These are phyloP conservation scores for Drosophila greeni DNA, from an alignment of 2,888 invertebrate genomes.

Conservation along the genomic window DNA sequence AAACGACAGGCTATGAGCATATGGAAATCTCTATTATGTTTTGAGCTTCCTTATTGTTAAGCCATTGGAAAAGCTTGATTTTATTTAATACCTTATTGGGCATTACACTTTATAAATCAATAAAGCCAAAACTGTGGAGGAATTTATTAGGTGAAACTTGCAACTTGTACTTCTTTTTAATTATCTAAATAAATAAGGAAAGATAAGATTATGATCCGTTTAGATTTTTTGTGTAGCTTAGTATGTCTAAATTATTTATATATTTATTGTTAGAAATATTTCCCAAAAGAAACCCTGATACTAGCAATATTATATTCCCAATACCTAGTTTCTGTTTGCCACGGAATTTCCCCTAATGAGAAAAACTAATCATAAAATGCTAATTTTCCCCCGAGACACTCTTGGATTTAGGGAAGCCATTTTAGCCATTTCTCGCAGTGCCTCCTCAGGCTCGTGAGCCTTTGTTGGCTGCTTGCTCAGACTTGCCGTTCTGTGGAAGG, in stretches of 20 bases:
- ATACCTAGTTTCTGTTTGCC: neutral
- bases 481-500: constrained; percentile 35
- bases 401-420: constrained; percentile 5
- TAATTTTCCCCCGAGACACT: neutral
- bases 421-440: constrained; percentile 13
- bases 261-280: neutral
- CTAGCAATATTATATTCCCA: neutral
- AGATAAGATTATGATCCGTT: no score
- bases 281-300: neutral
- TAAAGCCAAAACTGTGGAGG: neutral
- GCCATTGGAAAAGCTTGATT: neutral
- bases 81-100: neutral
- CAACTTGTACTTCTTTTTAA: neutral
- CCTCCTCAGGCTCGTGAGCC: neutral
- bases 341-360: neutral
- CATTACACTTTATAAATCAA: rapidly evolving
- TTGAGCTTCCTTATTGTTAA: constrained; percentile 1
- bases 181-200: neutral
- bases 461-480: constrained; percentile 19
- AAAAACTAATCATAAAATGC: neutral
- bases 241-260: no score
- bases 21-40: neutral
- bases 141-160: no score
- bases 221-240: neutral
- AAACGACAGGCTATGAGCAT: neutral